Evolutionary conservation across 2,797 vertebrate genomes (phyloP).

Genomic region (Pampus argenteus): DNA sequence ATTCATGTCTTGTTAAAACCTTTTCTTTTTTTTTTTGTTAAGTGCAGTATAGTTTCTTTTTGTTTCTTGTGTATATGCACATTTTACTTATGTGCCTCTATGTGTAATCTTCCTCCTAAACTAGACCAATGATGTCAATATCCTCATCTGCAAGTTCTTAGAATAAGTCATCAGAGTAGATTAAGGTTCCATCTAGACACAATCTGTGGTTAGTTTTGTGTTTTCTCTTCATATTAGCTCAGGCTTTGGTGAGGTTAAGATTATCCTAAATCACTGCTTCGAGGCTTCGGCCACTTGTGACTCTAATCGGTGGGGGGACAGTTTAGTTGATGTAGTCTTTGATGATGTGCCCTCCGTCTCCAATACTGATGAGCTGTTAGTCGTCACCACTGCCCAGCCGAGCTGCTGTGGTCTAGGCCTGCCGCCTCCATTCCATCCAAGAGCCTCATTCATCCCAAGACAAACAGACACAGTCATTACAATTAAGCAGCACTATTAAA

Average conservation of each 20-base stretch:
- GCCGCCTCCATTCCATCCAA: slow-evolving; percentile 73
- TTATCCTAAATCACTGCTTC: slow-evolving; percentile 69
- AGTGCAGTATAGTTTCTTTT: neutral
- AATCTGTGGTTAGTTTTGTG: slow-evolving; percentile 75
- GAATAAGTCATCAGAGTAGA: slow-evolving; percentile 74
- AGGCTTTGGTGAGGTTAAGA: slow-evolving; percentile 77
- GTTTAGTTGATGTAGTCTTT: slow-evolving; percentile 78
- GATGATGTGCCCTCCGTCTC: slow-evolving; percentile 76
- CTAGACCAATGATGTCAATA: slow-evolving; percentile 63
- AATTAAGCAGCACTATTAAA: slow-evolving; percentile 82
- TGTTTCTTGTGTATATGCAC: neutral
- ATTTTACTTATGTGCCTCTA: slow-evolving; percentile 13
- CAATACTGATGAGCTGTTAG: slow-evolving; percentile 79
- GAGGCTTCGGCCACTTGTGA: slow-evolving; percentile 69
- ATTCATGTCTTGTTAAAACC: neutral
- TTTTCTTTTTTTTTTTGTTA: slow-evolving; percentile 11
- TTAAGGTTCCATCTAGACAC: slow-evolving; percentile 77
- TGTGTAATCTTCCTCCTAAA: slow-evolving; percentile 39
- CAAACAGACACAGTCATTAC: slow-evolving; percentile 80
- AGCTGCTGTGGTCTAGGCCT: slow-evolving; percentile 74
- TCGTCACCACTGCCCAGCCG: slow-evolving; percentile 71
- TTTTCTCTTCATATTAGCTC: slow-evolving; percentile 78
- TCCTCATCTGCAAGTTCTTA: slow-evolving; percentile 60
- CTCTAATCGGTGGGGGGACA: slow-evolving; percentile 77
- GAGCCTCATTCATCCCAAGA: slow-evolving; percentile 77